Evolutionary conservation across 2,888 invertebrate genomes (phyloP).

Genomic region (Euspilapteryx auroguttella): DNA sequence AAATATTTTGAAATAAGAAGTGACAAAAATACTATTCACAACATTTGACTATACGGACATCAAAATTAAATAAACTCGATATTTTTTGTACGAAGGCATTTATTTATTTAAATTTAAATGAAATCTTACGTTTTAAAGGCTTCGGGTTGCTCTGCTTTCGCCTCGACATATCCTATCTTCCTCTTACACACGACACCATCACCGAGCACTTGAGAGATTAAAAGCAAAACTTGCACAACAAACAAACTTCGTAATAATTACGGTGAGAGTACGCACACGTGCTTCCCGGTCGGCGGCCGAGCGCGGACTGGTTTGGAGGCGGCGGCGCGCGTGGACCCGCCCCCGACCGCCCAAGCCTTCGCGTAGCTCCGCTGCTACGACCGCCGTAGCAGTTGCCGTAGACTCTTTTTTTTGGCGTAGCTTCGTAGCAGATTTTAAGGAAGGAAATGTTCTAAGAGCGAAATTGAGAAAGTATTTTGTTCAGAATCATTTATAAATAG

Average conservation of each 20-base stretch:
- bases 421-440: too few species aligned
- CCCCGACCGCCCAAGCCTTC: background rate
- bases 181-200: conserved; percentile 6
- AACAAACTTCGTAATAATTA: background rate
- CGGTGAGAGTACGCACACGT: conserved; percentile 12
- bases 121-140: conserved; percentile 90
- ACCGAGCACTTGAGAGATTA: conserved; percentile 3
- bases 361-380: background rate
- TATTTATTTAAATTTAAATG: too few species aligned
- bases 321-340: conserved; percentile 1
- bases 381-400: too few species aligned
- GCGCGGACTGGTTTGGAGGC: conserved; percentile 10
- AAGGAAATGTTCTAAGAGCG: too few species aligned
- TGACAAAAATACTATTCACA: too few species aligned
- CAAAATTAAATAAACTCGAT: too few species aligned
- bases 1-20: too few species aligned
- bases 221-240: background rate
- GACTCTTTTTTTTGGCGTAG: too few species aligned
- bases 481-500: too few species aligned
- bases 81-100: too few species aligned
- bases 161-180: conserved; percentile 74
- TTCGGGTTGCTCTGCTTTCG: conserved; percentile 96
- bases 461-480: too few species aligned
- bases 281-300: conserved; percentile 16
- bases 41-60: too few species aligned